Evolutionary conservation across 2,113 vertebrate genomes (phyloP).

Genomic region (Chlorodrepanis virens): DNA sequence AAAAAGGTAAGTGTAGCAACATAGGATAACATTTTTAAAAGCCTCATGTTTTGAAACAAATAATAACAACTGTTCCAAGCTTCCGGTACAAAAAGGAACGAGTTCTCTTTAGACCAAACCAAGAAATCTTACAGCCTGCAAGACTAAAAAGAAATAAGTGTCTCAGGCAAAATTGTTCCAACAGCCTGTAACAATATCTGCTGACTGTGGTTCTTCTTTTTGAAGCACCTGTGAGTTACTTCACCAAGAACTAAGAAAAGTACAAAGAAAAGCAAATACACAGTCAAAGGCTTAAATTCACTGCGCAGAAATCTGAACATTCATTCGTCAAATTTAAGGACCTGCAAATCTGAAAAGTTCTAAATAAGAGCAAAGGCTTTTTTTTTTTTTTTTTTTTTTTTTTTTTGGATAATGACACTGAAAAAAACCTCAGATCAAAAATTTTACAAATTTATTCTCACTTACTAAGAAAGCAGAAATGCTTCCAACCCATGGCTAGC

Average conservation of each 20-base stretch:
- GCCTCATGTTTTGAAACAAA: not conserved
- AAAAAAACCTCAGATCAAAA: not conserved
- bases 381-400: too few species aligned
- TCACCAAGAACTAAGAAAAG: not conserved
- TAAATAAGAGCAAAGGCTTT: not conserved
- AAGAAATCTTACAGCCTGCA: not conserved
- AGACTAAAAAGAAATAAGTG: not conserved
- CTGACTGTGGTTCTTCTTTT: not conserved
- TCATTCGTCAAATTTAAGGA: not conserved
- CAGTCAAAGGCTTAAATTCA: not conserved
- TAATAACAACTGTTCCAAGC: not conserved
- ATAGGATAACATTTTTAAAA: not conserved
- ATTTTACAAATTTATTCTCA: not conserved
- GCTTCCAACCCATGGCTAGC: not conserved
- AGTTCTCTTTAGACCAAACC: not conserved
- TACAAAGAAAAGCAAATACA: not conserved
- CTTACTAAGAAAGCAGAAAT: not conserved
- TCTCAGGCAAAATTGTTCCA: not conserved
- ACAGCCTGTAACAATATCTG: not conserved
- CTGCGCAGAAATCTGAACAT: not conserved
- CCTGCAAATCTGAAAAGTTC: not conserved
- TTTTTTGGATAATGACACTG: not conserved
- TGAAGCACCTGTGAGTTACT: not conserved
- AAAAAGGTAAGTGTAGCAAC: not conserved
- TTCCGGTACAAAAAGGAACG: rapidly evolving